Evolutionary conservation across 2,113 vertebrate species (phyloP).

Genomic region (Thunnus thynnus): DNA sequence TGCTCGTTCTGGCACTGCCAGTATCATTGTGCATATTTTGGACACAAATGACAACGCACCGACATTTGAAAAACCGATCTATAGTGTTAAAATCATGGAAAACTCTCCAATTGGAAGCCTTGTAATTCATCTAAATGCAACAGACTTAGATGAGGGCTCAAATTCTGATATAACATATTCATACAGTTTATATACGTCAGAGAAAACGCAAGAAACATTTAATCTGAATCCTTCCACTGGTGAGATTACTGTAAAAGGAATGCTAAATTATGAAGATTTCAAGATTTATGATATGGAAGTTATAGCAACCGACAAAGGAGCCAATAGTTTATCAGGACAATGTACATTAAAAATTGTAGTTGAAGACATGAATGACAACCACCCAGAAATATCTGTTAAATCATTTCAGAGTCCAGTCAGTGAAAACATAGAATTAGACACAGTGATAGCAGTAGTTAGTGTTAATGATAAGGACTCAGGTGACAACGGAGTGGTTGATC

Average conservation of each 20-base stretch:
- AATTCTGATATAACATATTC: constrained; percentile 68
- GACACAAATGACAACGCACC: constrained; percentile 72
- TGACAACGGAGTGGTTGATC: constrained; percentile 68
- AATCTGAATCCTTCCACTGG: constrained; percentile 76
- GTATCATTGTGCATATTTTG: constrained; percentile 62
- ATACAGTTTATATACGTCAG: constrained; percentile 64
- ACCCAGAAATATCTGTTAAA: constrained; percentile 80
- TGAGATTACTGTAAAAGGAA: constrained; percentile 81
- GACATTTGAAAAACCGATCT: too few species aligned
- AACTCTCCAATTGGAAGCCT: constrained; percentile 46
- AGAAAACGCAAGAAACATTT: constrained; percentile 74
- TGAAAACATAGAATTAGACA: constrained; percentile 56
- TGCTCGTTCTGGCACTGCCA: constrained; percentile 59
- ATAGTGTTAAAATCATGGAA: too few species aligned
- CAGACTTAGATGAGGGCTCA: constrained; percentile 53
- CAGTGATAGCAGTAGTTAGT: constrained; percentile 69
- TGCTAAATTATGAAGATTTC: constrained; percentile 81
- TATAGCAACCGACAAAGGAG: constrained; percentile 77
- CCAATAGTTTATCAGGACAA: constrained; percentile 77
- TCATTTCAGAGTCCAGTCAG: constrained; percentile 70
- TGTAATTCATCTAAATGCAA: constrained; percentile 56
- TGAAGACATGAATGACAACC: constrained; percentile 84
- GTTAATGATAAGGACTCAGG: constrained; percentile 71
- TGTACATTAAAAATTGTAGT: constrained; percentile 81
- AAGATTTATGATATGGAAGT: constrained; percentile 82